phyloP scores from a whole-genome alignment of 37 sponge, comb jelly and placozoan genomes.

The Tethya wilhelma region DNA sequence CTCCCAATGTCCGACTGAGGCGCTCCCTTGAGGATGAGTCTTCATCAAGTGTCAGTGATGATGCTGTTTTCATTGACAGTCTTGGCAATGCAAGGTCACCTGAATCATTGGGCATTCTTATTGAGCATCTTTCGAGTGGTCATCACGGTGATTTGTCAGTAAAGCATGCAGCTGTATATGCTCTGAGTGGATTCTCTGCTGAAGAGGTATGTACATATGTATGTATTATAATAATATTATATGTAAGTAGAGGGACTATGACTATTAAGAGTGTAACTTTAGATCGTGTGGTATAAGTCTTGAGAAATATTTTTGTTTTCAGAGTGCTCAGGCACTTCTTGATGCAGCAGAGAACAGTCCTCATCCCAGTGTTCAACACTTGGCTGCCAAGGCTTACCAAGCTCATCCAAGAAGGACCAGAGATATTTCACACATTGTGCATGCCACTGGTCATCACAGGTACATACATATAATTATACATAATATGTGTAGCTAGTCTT shows the following conservation, averaged over 20 bases:
- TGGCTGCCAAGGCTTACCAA: conserved; percentile 50
- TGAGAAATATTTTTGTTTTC: background rate
- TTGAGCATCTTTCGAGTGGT: conserved; percentile 14
- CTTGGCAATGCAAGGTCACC: conserved; percentile 61
- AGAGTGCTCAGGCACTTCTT: conserved; percentile 58
- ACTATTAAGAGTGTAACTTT: background rate
- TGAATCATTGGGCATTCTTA: background rate
- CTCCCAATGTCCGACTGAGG: conserved; percentile 1
- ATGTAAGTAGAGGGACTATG: background rate
- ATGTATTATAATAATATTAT: background rate
- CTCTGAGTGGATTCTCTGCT: conserved; percentile 39
- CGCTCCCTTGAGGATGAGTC: background rate
- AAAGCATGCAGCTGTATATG: conserved; percentile 63
- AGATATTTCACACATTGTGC: conserved; percentile 40
- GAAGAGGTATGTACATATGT: conserved; percentile 58
- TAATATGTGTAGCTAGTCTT: background rate
- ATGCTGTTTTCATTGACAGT: conserved; percentile 42
- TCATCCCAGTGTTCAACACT: conserved; percentile 23
- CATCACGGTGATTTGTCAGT: conserved; percentile 8
- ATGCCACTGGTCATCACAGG: conserved; percentile 3
- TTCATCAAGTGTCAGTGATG: background rate
- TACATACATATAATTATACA: background rate
- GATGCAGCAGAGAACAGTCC: conserved; percentile 8
- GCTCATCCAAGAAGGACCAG: conserved; percentile 40
- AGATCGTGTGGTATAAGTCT: background rate